phyloP scores from a whole-genome alignment of 2,113 vertebrate species.

The Pagrus major region DNA sequence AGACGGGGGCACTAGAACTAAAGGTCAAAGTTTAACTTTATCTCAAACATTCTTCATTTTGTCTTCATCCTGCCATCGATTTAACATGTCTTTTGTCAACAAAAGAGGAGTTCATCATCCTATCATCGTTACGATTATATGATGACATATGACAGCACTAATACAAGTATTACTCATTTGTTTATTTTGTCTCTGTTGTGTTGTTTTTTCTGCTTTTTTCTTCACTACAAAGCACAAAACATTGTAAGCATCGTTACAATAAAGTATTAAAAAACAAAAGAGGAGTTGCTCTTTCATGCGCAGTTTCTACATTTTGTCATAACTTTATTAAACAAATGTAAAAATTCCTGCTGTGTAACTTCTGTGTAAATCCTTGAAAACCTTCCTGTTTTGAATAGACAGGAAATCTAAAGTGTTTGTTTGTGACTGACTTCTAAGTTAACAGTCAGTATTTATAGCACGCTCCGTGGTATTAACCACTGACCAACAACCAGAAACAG shows the following conservation, averaged over 20 bases:
- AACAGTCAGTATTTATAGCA: not conserved
- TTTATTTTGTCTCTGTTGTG: too few relatives aligned
- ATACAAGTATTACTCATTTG: too few relatives aligned
- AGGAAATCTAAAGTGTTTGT: not conserved
- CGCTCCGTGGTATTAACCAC: not conserved
- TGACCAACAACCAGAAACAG: not conserved
- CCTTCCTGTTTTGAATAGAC: too few relatives aligned
- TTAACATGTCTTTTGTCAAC: not conserved
- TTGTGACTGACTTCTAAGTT: not conserved
- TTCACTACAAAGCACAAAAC: too few relatives aligned
- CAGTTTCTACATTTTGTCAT: not conserved
- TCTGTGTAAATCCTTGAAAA: not conserved
- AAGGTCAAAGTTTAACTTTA: conserved; percentile 54
- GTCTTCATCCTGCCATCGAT: not conserved
- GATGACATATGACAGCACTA: too few relatives aligned
- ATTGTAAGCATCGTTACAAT: too few relatives aligned
- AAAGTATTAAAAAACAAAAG: too few relatives aligned
- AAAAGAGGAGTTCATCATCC: too few relatives aligned
- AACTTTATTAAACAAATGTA: not conserved
- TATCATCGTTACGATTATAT: too few relatives aligned
- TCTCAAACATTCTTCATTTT: not conserved
- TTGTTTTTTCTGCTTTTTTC: too few relatives aligned
- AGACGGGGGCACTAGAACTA: conserved; percentile 65
- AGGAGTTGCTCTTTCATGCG: not conserved
- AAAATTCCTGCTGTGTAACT: not conserved